Evolutionary conservation across 2,797 vertebrate genomes (phyloP), one percentile per base, ranked within the genome.

Genomic region (Mareca penelope): DNA sequence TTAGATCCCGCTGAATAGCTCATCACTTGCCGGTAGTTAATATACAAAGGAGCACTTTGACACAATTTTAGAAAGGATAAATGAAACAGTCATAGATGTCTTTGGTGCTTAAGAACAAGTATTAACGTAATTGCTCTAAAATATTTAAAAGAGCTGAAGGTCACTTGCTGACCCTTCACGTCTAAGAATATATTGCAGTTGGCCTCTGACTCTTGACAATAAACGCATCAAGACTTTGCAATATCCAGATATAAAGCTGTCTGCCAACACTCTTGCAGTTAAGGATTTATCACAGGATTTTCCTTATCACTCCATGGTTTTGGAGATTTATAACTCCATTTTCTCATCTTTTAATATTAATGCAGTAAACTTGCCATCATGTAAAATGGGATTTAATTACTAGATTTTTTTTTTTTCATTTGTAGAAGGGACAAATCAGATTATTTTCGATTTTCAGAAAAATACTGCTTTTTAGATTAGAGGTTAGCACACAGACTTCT

Each of bases 61-160:
- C 95, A 80, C 42, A 44, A 65, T 91, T 94, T 95, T 57, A 71
- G 78, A 61, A 83, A 95, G 70, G 64, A 63, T 87, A 97, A 96
- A 92, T 87, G 90, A 94, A 94, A 85, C 65, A 93, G 85, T 60
- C 89, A 90, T 67, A 83, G 76, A 93, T 55, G 82, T 9, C 28
- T 85, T 87, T 85, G 82, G 75, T 70, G 46, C 82, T 94, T 57
- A 95, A 92, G 96, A 96, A 86, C 40, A 93, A 94, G 85, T 89
- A 95, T 96, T 96, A 97, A 42, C 69, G 73, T 94, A 96, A 97
- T 94, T 94, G 78, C 67, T 93, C 87, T 93, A 92, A 97, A 95
- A 81, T 87, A 89, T 96, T 95, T 94, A 61, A 87, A 92, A 94
- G 52, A 90, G 35, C 68, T 91, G 88, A 95, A 97, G 89, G 78